Base-by-base conservation (phyloP, 2,797 vertebrate species). In the Eidolon dupreanum region DNA sequence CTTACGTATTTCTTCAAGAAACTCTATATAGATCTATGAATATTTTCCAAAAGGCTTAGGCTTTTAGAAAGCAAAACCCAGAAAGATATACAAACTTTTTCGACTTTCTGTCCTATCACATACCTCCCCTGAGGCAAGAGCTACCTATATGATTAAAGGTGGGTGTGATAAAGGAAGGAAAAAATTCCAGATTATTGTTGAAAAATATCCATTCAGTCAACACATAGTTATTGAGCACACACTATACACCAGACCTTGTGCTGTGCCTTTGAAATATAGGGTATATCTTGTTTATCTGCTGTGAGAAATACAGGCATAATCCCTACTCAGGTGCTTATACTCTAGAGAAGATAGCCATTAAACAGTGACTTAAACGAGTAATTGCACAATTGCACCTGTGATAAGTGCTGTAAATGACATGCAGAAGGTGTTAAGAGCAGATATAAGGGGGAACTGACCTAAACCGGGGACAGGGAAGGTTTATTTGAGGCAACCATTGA, bases 401-500 rank as follows among this genome's bases (percentile, higher is more conserved):
- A 6, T 88, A 78, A 93, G 20, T 81, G 24, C 22, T 74, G 13
- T 66, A 63, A 93, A 73, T 43, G 9, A 43, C 84, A 94, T 12
- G n/a, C 20, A 92, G 33, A 77, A 70, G 10, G 19, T 36, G 5
- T 79, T 92, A 75, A 89, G 74, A 87, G 9, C n/a, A 59, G 22
- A 22, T 73, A 22, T 55, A 66, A 95, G 38, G 10, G 8, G n/a
- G 43, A 92, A 46, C 11, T 15, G 63, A 61, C 71, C 43, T 78
- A 82, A 83, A 59, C 31, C 75, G 70, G 20, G 4, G 38, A 53
- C 36, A 89, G 22, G 51, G 8, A 46, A 82, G 8, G 16, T 74
- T 95, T 94, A 75, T 75, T 89, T 92, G 89, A 82, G 73, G 74
- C 51, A 92, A 17, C 31, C 68, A 81, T 86, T 92, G 65, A 78